Evolutionary conservation across 1,140 invertebrate genomes (phyloP).

Genomic region (Lutraria rhynchaena): DNA sequence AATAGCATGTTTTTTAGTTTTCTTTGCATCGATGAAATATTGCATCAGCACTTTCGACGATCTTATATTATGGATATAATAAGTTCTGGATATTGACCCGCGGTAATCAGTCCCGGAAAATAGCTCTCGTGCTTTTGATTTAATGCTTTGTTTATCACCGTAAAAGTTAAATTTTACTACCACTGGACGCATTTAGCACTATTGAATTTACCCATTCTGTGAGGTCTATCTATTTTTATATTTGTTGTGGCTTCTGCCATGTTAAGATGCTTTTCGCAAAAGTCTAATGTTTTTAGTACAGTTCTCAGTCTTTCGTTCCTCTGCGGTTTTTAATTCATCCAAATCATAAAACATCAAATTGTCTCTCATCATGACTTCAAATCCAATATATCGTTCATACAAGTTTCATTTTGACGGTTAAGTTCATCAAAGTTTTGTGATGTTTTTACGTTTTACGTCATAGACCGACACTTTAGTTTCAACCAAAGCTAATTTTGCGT

Average conservation of each 20-base stretch:
- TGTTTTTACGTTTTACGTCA: too few relatives aligned
- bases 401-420: neutral
- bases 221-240: slow-evolving; percentile 2
- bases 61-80: too few relatives aligned
- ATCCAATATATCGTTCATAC: neutral
- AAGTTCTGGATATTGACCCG: too few relatives aligned
- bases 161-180: neutral
- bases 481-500: too few relatives aligned
- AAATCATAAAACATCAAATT: slow-evolving; percentile 13
- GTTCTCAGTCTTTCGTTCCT: slow-evolving; percentile 11
- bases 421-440: too few relatives aligned
- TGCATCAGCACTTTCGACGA: neutral
- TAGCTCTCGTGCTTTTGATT: too few relatives aligned
- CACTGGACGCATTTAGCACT: neutral
- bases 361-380: slow-evolving; percentile 9
- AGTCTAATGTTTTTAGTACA: neutral
- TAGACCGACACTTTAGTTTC: too few relatives aligned
- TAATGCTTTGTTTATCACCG: neutral
- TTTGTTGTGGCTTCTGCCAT: neutral
- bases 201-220: neutral
- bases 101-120: too few relatives aligned
- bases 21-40: neutral
- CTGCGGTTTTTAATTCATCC: neutral
- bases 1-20: neutral
- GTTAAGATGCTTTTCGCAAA: slow-evolving; percentile 4